Conservation (phyloP, 2,888 invertebrate genomes). For the Thalpophila matura region DNA sequence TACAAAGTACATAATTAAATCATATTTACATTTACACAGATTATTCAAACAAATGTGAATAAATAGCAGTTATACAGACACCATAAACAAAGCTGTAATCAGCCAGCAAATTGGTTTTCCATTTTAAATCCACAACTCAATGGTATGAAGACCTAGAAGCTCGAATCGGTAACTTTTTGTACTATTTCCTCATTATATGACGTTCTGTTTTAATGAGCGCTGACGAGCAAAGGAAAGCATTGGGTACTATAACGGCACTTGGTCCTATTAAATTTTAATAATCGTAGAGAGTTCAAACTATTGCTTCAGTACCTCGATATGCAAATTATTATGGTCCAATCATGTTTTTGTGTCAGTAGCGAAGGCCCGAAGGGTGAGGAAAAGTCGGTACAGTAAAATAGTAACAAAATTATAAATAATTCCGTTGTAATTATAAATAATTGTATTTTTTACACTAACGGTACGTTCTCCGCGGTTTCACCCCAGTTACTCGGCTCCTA, state of each 20-base stretch:
- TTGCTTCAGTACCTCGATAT: neutral
- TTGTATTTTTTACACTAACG: no score
- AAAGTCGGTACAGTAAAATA: no score
- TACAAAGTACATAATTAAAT: no score
- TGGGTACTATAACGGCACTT: conserved; percentile 4
- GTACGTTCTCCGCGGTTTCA: no score
- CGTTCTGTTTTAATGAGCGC: conserved; percentile 48
- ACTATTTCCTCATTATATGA: conserved; percentile 40
- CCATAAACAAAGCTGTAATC: no score
- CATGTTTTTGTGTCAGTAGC: neutral
- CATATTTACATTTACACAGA: no score
- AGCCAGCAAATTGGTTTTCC: neutral
- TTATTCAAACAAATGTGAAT: no score
- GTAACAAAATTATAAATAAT: no score
- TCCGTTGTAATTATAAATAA: no score
- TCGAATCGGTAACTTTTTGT: conserved; percentile 46
- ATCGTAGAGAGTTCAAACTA: conserved; percentile 1
- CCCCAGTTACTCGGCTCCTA: no score
- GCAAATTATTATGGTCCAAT: neutral
- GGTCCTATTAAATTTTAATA: conserved; percentile 38
- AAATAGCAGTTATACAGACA: no score
- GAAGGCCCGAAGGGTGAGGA: no score
- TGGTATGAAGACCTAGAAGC: conserved; percentile 29
- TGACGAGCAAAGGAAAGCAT: conserved; percentile 23
- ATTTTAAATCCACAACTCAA: conserved; percentile 8